Evolutionary conservation across 2,797 vertebrate species (phyloP).

Genomic region (Tolypeutes matacus): DNA sequence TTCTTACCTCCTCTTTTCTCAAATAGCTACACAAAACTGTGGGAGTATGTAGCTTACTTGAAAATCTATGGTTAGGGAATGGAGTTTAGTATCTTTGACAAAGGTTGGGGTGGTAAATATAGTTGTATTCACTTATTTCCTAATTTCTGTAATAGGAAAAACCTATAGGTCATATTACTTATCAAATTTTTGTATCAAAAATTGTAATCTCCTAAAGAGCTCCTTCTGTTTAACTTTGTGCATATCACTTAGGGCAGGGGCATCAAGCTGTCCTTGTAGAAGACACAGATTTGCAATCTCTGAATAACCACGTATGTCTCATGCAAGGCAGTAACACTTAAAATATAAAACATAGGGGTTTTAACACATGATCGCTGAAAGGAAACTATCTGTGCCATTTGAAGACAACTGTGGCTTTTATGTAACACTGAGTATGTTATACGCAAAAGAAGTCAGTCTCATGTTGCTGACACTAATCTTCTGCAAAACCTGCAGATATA

Average conservation of each 20-base stretch:
- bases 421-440: not conserved
- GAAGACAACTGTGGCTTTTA: not conserved
- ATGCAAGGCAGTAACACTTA: not conserved
- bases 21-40: not conserved
- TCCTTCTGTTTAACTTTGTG: not conserved
- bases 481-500: constrained; percentile 42
- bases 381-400: not conserved
- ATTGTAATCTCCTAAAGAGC: not conserved
- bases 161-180: not conserved
- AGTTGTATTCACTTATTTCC: not conserved
- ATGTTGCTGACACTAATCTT: not conserved
- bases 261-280: not conserved
- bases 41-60: not conserved
- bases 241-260: not conserved
- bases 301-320: not conserved
- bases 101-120: accelerated
- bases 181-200: not conserved
- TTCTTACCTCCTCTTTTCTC: not conserved
- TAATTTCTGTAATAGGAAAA: not conserved
- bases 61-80: not conserved
- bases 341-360: not conserved
- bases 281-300: not conserved
- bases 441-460: not conserved
- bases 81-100: not conserved
- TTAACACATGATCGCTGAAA: not conserved